Conservation (phyloP, 2,113 vertebrate species). For the Furnarius figulus region DNA sequence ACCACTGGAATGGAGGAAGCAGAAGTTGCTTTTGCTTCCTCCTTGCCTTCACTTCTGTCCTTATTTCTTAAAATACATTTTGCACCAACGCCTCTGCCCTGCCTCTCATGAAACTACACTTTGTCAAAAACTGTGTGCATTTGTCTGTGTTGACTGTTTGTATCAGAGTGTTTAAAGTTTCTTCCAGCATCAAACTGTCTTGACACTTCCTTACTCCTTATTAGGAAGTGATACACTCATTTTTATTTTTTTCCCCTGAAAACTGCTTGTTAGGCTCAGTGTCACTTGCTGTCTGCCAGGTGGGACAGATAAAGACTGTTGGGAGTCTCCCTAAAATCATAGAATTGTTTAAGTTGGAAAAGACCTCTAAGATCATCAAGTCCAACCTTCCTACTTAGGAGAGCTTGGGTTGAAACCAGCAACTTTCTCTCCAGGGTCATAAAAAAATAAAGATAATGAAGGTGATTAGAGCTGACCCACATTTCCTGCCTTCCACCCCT, state of each 20-base stretch:
- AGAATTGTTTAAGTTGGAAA: neutral
- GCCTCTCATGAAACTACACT: neutral
- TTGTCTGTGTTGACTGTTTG: neutral
- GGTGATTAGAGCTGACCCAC: neutral
- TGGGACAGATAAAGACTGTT: neutral
- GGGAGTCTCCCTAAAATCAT: neutral
- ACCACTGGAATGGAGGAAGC: neutral
- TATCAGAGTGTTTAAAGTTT: neutral
- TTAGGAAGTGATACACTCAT: neutral
- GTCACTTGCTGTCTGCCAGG: neutral
- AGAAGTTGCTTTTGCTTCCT: slow-evolving; percentile 20
- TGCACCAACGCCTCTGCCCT: neutral
- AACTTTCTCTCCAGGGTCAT: neutral
- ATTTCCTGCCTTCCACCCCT: neutral
- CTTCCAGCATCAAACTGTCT: neutral
- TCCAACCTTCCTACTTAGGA: neutral
- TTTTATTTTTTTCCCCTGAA: neutral
- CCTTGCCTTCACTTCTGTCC: neutral
- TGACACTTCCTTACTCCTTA: neutral
- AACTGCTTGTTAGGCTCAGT: neutral
- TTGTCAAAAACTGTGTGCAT: neutral
- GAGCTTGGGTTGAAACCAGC: neutral
- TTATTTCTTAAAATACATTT: neutral
- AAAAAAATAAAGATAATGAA: neutral
- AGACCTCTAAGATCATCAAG: neutral